A percentile compares a stretch with the other conserved stretches of the same genome.
Conservation (phyloP, 2,113 vertebrate genomes). For the Synchiropus splendidus region DNA sequence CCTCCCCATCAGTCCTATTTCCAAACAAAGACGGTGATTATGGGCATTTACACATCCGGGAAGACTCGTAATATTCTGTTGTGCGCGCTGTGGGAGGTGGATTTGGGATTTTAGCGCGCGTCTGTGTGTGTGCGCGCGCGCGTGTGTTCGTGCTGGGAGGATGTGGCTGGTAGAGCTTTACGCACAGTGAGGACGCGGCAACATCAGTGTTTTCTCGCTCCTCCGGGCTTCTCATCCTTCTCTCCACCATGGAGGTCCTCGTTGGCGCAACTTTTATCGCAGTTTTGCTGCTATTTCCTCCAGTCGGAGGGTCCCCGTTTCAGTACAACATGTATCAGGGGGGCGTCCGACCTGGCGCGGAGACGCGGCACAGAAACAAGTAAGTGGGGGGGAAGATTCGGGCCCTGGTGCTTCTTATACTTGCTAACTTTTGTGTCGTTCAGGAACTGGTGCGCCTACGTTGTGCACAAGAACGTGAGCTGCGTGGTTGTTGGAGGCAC, state of each 20-base stretch:
- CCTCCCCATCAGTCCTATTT: too few relatives aligned
- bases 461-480: conserved; percentile 88
- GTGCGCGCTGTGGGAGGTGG: too few relatives aligned
- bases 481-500: conserved; percentile 80
- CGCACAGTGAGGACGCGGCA: too few relatives aligned
- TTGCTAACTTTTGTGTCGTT: not conserved
- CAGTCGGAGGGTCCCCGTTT: conserved; percentile 49
- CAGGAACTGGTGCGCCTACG: conserved; percentile 94
- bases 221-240: too few relatives aligned
- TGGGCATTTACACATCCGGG: too few relatives aligned
- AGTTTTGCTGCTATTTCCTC: conserved; percentile 33
- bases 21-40: too few relatives aligned
- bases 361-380: conserved; percentile 59
- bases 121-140: too few relatives aligned
- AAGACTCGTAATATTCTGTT: too few relatives aligned
- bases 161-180: too few relatives aligned
- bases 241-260: conserved; percentile 21
- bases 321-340: conserved; percentile 56
- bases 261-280: conserved; percentile 3
- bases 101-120: too few relatives aligned
- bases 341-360: conserved; percentile 34
- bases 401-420: not conserved
- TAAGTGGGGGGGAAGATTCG: conserved; percentile 35
- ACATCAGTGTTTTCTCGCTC: too few relatives aligned
- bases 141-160: too few relatives aligned